Evolutionary conservation across 1,140 invertebrate genomes (phyloP), one percentile per base, ranked within the genome.

Genomic region (Drosophila nigrodunni): DNA sequence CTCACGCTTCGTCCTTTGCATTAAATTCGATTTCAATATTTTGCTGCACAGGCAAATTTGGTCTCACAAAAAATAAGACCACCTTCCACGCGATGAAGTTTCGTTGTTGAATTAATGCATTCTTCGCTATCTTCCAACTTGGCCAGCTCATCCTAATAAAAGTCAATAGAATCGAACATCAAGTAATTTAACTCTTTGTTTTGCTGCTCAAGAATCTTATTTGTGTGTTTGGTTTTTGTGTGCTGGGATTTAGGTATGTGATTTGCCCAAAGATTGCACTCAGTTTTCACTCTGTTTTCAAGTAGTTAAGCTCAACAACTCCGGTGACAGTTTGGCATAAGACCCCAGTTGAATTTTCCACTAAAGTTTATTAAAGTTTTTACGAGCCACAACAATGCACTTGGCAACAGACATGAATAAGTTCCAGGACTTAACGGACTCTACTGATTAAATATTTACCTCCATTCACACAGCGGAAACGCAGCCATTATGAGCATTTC

Each of bases 1-100:
- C 88, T 91, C 80, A 92, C 91, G 78, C 75, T 83, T 92, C 81
- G 75, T 92, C 90, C 78, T 92, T 92, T 78, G 81, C 80, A 77
- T 79, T 91, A 74, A 83, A 83, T 81, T 86, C 77, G 57, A 92
- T 90, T 75, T 92, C 65, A 59, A 83, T 81, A 60, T 91, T 78
- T 72, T 82, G 79, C 46, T 82, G 88, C 57, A 78, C 85, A 65
- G 90, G 83, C 35, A 92, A 69, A 79, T 90, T 92, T 10, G 92
- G 86, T 75, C 90, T 77, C 50, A 80, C 69, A n/a, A 65, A 80
- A 90, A 59, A 92, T 92, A 43, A 92, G 77, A 35, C 92, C 92
- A 35, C 88, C 90, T 55, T 92, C 90, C 18, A 90, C 67, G 54
- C 91, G 90, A 55, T 92, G 90, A 1, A 67, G 62, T 37, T 90